These are phyloP conservation scores for Rutpela maculata DNA, from an alignment of 2,888 invertebrate species.

Conservation along the genomic window DNA sequence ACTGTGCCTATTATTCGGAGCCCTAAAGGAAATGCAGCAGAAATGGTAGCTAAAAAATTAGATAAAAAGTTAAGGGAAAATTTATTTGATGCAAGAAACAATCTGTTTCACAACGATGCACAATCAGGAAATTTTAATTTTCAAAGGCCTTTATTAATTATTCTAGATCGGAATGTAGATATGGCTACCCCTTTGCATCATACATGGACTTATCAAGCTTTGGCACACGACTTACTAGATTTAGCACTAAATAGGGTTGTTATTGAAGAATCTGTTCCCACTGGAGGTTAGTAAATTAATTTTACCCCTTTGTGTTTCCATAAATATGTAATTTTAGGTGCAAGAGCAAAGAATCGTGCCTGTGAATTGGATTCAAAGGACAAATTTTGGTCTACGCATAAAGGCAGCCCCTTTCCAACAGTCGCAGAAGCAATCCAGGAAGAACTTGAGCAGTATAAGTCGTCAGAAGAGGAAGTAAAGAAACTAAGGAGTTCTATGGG, in stretches of 20 bases:
- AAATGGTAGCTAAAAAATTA: slow-evolving; percentile 97
- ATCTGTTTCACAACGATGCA: slow-evolving; percentile 92
- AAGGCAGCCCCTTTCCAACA: slow-evolving; percentile 93
- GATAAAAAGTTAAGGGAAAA: slow-evolving; percentile 98
- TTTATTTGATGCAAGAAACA: slow-evolving; percentile 96
- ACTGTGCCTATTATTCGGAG: slow-evolving; percentile 93
- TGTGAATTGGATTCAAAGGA: slow-evolving; percentile 95
- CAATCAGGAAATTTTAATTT: slow-evolving; percentile 88
- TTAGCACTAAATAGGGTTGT: slow-evolving; percentile 87
- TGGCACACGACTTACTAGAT: slow-evolving; percentile 97
- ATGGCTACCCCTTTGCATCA: slow-evolving; percentile 99
- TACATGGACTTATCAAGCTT: slow-evolving; percentile 99
- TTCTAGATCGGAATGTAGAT: slow-evolving; percentile 95
- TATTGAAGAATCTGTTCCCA: slow-evolving; percentile 69
- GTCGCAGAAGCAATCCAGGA: slow-evolving; percentile 99
- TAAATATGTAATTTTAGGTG: slow-evolving; percentile 73
- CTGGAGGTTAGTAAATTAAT: slow-evolving; percentile 63
- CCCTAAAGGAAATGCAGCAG: slow-evolving; percentile 97
- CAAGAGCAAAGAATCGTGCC: slow-evolving; percentile 86
- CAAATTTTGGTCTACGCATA: slow-evolving; percentile 94
- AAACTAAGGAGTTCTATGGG: slow-evolving; percentile 96
- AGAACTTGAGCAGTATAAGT: slow-evolving; percentile 93
- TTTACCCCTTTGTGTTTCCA: background rate
- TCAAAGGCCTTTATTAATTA: slow-evolving; percentile 93
- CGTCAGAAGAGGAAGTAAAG: slow-evolving; percentile 97